Percentiles rank a stretch among this genome's conserved stretches.
Evolutionary conservation across 2,888 invertebrate genomes (phyloP).

Genomic region (Dasysyrphus albostriatus): DNA sequence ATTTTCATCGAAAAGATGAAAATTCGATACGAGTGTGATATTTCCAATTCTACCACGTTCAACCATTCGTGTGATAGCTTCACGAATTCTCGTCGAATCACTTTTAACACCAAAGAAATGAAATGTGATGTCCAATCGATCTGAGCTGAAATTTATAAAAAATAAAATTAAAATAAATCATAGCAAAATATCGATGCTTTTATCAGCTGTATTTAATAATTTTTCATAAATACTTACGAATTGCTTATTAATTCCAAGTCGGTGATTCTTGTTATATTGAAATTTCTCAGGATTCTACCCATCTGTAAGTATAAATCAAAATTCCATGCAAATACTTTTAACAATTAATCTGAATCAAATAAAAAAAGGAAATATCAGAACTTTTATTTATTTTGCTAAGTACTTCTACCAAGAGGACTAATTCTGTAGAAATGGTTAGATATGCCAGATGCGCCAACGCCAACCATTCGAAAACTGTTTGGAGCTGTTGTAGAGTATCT

Average conservation of each 20-base stretch:
- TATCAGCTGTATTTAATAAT: too few species aligned
- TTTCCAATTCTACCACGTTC: constrained; percentile 87
- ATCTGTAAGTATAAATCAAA: constrained; percentile 84
- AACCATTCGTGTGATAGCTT: constrained; percentile 86
- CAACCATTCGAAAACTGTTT: too few species aligned
- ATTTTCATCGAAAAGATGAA: constrained; percentile 89
- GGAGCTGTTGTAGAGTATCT: too few species aligned
- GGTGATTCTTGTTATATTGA: constrained; percentile 88
- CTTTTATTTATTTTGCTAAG: too few species aligned
- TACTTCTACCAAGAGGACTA: too few species aligned
- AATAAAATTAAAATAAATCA: constrained; percentile 1
- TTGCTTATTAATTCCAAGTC: constrained; percentile 87
- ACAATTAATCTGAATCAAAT: neutral
- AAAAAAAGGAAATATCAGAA: neutral
- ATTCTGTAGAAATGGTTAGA: too few species aligned
- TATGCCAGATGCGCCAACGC: too few species aligned
- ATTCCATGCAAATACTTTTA: neutral
- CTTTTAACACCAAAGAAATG: constrained; percentile 84
- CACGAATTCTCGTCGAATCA: constrained; percentile 82
- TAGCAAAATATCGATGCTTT: neutral
- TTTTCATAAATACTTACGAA: constrained; percentile 85
- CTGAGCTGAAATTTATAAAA: constrained; percentile 78
- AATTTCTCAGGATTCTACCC: constrained; percentile 87
- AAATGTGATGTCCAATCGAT: constrained; percentile 85
- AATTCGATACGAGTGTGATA: constrained; percentile 87